Evolutionary conservation across 2,113 vertebrate genomes (phyloP), one percentile per base, ranked within the genome.

Genomic region (Herpailurus yagouaroundi): DNA sequence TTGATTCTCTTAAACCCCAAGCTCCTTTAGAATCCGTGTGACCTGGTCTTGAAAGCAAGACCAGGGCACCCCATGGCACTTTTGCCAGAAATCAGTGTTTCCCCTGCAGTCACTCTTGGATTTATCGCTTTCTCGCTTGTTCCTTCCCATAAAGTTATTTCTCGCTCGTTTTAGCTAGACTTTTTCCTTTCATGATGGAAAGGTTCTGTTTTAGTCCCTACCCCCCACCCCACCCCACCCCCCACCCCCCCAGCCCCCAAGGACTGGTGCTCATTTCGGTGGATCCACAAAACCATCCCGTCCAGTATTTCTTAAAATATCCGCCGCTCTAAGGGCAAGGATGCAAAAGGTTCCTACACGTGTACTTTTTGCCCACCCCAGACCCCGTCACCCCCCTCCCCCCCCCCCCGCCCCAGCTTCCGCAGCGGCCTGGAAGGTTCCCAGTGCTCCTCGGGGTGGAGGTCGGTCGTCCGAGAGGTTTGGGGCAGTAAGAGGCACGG

Each of bases 131-230:
- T 95, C 77, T 87, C 64, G 21, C 85, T 95, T 13, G 38, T 97
- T 95, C 73, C 66, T 88, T 69, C 94, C 81, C 60, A 66, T 16
- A 86, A 98, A 98, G 97, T 98, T 98, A 93, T 80, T n/a, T 90
- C 45, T 96, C 52, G 8, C 52, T 38, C 36, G 60, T 95, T 81
- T 82, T 68, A 55, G 63, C 77, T 48, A 82, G 89, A 97, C 96
- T 97, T 97, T 95, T 89, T 82, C 86, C 71, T 94, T 94, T 64
- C 31, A 84, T 6, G 36, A 95, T 29, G 64, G 50, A 64, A 89
- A 87, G 64, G 36, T 50, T 91, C 71, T 29, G 25, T 33, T 88
- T 84, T 68, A 41, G 38, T n/a, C 48, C 68, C 63, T 87, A 52
- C 73, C 68, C 68, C 89, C 60, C 45, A 7, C 55, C 68, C 63